Percentiles rank a stretch among this genome's conserved stretches.
Conservation (phyloP, 2,888 invertebrate genomes). For the Hydrotaea cyrtoneurina region DNA sequence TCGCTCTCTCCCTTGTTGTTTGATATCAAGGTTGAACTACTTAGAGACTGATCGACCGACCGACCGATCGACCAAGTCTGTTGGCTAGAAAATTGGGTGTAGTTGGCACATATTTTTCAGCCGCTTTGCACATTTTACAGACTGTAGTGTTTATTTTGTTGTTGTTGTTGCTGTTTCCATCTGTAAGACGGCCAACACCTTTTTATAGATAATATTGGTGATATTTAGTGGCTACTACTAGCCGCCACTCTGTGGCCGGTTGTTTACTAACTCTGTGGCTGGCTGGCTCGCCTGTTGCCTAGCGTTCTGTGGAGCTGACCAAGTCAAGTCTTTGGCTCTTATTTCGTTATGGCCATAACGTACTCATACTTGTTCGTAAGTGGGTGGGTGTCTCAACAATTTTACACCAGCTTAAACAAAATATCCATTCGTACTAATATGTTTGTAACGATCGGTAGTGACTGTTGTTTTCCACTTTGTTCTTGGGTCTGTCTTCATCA, state of each 20-base stretch:
- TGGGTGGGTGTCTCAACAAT: constrained; percentile 63
- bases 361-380: constrained; percentile 26
- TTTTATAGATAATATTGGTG: constrained; percentile 66
- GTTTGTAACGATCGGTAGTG: constrained; percentile 18
- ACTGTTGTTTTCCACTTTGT: neutral
- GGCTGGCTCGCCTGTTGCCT: constrained; percentile 28
- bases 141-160: too few relatives aligned
- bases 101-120: constrained; percentile 61
- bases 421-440: constrained; percentile 12
- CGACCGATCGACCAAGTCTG: neutral
- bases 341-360: constrained; percentile 1
- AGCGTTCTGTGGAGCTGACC: constrained; percentile 5
- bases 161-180: constrained; percentile 13
- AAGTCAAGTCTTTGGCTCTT: neutral
- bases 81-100: constrained; percentile 63
- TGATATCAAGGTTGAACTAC: constrained; percentile 70
- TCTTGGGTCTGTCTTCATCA: constrained; percentile 38
- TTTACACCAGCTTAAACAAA: constrained; percentile 59
- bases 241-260: constrained; percentile 13
- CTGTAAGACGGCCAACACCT: constrained; percentile 63
- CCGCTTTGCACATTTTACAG: constrained; percentile 32
- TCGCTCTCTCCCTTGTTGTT: neutral
- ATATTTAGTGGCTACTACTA: constrained; percentile 64
- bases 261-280: neutral
- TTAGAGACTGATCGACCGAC: constrained; percentile 47